Conservation (phyloP, 2,888 invertebrate species). For the Erynnis tages region DNA sequence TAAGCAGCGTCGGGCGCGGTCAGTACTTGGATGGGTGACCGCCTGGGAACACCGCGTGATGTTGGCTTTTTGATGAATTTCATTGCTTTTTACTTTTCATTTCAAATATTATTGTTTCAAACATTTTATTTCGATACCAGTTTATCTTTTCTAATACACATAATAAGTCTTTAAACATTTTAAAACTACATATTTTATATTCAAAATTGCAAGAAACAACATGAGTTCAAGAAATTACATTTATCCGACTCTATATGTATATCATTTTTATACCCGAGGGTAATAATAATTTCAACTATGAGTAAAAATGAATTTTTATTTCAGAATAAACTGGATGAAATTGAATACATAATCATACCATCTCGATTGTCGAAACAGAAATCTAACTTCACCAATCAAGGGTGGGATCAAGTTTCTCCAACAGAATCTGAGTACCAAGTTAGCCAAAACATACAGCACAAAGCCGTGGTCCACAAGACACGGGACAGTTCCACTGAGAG, state of each 20-base stretch:
- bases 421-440: conserved; percentile 61
- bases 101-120: too few relatives aligned
- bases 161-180: too few relatives aligned
- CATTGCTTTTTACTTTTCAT: too few relatives aligned
- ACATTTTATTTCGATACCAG: too few relatives aligned
- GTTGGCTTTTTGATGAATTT: conserved; percentile 37
- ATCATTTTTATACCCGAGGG: too few relatives aligned
- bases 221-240: too few relatives aligned
- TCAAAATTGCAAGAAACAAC: too few relatives aligned
- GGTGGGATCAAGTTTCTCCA: conserved; percentile 62
- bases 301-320: conserved; percentile 31
- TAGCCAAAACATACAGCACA: conserved; percentile 48
- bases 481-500: conserved; percentile 52
- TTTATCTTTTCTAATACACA: too few relatives aligned
- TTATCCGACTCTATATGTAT: too few relatives aligned
- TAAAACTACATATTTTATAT: too few relatives aligned
- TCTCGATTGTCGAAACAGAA: conserved; percentile 53
- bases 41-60: conserved; percentile 53
- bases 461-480: conserved; percentile 51
- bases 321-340: conserved; percentile 58
- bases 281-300: not conserved
- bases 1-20: conserved; percentile 45
- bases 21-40: conserved; percentile 52
- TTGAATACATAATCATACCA: conserved; percentile 69
- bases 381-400: conserved; percentile 53